Base-by-base conservation (phyloP, 2,888 invertebrate species). In the Idaea straminata region DNA sequence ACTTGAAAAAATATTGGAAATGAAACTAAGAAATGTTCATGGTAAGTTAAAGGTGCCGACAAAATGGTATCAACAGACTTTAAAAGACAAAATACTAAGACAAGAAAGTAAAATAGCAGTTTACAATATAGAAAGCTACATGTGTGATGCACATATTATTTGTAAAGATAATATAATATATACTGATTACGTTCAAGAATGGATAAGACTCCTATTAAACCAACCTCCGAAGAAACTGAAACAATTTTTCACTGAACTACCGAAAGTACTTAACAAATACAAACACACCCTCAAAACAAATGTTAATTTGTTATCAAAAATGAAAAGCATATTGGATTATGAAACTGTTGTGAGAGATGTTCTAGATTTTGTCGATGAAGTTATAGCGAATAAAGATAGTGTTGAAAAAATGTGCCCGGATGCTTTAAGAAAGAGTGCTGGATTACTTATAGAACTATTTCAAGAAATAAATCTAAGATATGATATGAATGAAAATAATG, bases 331-430 rank as follows among this genome's bases (percentile, higher is more conserved):
- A 3, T 66, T 74, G 4, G 72, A 74, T 60, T 69, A 76, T 5
- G 73, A 78, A 25, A 38, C 70, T 0, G 72, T 77, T 6, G 80
- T 85, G 66, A 81, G 82, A 59, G 83, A 83, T 72, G 69, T 78
- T 10, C 61, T 87, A 15, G 86, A 86, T 58, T 83, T 83, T 62
- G 16, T 87, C 0, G 86, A 86, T 66, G 87, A 86, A 70, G 70
- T 80, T 15, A 65, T 87, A 38, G 78, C 77, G 0, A 82, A 80
- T 65, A 74, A 76, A 36, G 74, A 79, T 34, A 71, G 67, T 38
- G 60, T 80, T n/a, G 64, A 72, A 5, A 69, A 74, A 57, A 57
- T 76, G 15, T 72, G 79, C 15, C 76, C 85, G 5, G 59, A 64
- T 13, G 38, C 59, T 57, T 64, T 82, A n/a, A 80, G 70, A 36